Evolutionary conservation across 1,140 invertebrate genomes (phyloP), one percentile per base, ranked within the genome.

Genomic region (Ostrea edulis): DNA sequence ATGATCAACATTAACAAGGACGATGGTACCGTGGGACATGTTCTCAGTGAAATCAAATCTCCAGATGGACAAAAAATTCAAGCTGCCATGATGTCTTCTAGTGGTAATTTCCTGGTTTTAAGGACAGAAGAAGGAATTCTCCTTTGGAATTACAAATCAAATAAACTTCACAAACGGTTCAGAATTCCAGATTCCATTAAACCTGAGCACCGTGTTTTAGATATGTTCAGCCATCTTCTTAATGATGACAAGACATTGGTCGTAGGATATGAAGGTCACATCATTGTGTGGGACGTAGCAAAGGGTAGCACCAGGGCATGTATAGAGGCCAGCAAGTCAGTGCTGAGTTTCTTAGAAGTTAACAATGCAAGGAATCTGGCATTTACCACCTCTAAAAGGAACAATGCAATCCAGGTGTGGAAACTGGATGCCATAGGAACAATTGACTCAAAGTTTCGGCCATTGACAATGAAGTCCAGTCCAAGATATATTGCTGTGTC

Each of bases 371-470:
- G 90, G n/a, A 84, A 90, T 82, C 83, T 84, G 51, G 53, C 90
- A 12, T 62, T 91, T 3, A 89, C 87, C 14, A 91, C 89, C 0
- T 86, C 86, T 52, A 85, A 82, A 12, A 58, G 88, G 25, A 90
- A 90, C 68, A 92, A 91, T 65, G 55, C 55, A 8, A 85, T 92
- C 9, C 86, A 68, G 22, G 65, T 85, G n/a, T 92, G 91, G 91
- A 89, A 87, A 22, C 12, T 91, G 7, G 51, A 58, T n/a, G 71
- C 85, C n/a, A 53, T 91, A 68, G 85, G 71, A n/a, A 88, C 62
- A 9, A 84, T 62, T 68, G 65, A 88, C 5, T 35, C 65, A 29
- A 84, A 58, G 62, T 90, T 86, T 65, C 82, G 89, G 58, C 91
- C 91, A 2, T 53, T 92, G 22, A 85, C 88, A 7, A 65, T 91